phyloP scores from a whole-genome alignment of 2,113 vertebrate species.

The Polypterus senegalus region DNA sequence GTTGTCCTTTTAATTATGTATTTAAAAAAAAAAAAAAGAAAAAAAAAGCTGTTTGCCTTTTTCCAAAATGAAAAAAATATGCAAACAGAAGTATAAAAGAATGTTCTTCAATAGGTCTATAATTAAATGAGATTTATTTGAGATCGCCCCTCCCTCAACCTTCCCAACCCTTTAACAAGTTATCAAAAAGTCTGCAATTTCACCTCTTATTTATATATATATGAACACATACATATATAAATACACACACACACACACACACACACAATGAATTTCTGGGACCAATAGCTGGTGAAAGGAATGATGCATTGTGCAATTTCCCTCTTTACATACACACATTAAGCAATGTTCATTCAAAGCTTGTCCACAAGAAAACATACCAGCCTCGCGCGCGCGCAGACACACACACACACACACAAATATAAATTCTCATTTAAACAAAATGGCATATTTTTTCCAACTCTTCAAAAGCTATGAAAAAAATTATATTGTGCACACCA shows the following conservation, averaged over 20 bases:
- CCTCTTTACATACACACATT: background rate
- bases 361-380: no score
- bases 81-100: no score
- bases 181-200: background rate
- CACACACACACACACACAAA: background rate
- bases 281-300: background rate
- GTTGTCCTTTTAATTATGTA: no score
- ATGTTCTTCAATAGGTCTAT: no score
- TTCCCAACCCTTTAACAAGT: no score
- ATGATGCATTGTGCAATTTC: background rate
- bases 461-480: conserved; percentile 44
- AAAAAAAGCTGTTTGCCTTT: no score
- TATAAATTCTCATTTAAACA: conserved; percentile 34
- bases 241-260: background rate
- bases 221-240: background rate
- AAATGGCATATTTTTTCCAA: conserved; percentile 43
- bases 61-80: no score
- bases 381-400: no score
- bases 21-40: no score
- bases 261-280: background rate
- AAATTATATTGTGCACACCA: conserved; percentile 48
- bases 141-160: no score
- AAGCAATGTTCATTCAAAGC: no score
- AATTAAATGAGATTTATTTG: no score
- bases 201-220: background rate